Conservation (phyloP, 1,140 invertebrate species). For the Drosophila kurseongensis region DNA sequence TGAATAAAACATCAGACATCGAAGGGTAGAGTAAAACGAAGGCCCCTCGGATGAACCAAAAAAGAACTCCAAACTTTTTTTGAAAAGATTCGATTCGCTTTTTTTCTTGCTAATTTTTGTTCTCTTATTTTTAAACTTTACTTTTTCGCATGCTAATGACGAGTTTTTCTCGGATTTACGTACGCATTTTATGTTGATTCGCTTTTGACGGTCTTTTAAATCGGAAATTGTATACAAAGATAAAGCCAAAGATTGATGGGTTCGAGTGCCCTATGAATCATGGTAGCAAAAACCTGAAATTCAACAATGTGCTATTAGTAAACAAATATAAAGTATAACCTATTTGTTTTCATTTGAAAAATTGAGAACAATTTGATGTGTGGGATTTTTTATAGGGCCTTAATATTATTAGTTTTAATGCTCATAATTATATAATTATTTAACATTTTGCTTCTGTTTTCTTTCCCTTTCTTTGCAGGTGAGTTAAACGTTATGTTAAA, state of each 20-base stretch:
- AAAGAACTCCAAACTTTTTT: slow-evolving; percentile 1
- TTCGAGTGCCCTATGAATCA: slow-evolving; percentile 46
- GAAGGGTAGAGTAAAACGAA: slow-evolving; percentile 1
- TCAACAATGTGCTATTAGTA: slow-evolving; percentile 43
- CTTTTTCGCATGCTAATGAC: slow-evolving; percentile 56
- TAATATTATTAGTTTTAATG: slow-evolving; percentile 38
- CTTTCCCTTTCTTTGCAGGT: slow-evolving; percentile 62
- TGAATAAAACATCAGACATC: slow-evolving; percentile 71
- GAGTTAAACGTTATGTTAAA: slow-evolving; percentile 68
- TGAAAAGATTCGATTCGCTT: slow-evolving; percentile 30
- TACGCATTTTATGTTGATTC: slow-evolving; percentile 32
- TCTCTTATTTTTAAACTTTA: slow-evolving; percentile 33
- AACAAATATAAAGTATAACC: slow-evolving; percentile 30
- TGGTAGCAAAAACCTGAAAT: slow-evolving; percentile 19
- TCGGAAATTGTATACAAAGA: slow-evolving; percentile 53
- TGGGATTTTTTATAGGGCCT: slow-evolving; percentile 17
- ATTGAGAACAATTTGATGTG: slow-evolving; percentile 27
- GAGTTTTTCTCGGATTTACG: slow-evolving; percentile 35
- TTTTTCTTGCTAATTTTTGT: slow-evolving; percentile 33
- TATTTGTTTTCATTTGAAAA: slow-evolving; percentile 16
- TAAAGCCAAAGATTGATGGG: slow-evolving; percentile 58
- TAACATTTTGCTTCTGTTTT: slow-evolving; percentile 63
- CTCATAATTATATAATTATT: slow-evolving; percentile 72
- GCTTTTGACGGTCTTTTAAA: slow-evolving; percentile 36
- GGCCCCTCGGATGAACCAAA: background rate